Base-by-base conservation (phyloP, 2,888 invertebrate species). In the Chaitophorus viminalis region DNA sequence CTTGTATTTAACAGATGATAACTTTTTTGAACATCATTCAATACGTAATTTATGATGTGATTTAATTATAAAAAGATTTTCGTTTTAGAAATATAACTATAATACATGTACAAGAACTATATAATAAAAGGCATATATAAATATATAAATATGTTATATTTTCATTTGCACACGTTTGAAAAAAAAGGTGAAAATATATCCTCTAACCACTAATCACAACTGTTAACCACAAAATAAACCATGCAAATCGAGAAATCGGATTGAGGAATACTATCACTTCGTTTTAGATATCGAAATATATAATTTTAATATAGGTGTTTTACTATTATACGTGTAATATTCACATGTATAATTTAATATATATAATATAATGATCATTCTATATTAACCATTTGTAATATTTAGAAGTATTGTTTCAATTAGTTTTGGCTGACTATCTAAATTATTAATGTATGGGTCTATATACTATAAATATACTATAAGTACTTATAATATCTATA, bases 221-320 rank as follows among this genome's bases (percentile, higher is more conserved):
- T 2, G 70, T 70, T 52, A 52, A 82, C 74, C 74, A 29, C 83
- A 83, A 75, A 83, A 83, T 36, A 74, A 83, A 21, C n/a, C 36
- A 60, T 83, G 74, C 83, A 75, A 60, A 75, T 74, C 60, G 74
- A 83, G 83, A 83, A 18, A 74, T 36, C 54, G 36, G 33, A 54
- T 33, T 36, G n/a, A 29, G 21, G 14, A 81, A 25, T 81, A 39
- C 46, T 36, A 46, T 81, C 33, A 36, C 36, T 68, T 14, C 60
- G 79, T 33, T 79, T n/a, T 65, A n/a, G n/a, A 36, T 33, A 36
- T 79, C 6, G 17, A 33, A 78, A 77, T 52, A 77, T 21, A 60
- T 46, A 46, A 46, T 46, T 46, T 46, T 46, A 46, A 1, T 14
- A 46, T 46, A 11, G 11, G 46, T 46, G 14, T 46, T 14, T 46